Percentiles rank a stretch among this genome's conserved stretches.
phyloP scores from a whole-genome alignment of 2,888 invertebrate species.

The Pseudococcus viburni region DNA sequence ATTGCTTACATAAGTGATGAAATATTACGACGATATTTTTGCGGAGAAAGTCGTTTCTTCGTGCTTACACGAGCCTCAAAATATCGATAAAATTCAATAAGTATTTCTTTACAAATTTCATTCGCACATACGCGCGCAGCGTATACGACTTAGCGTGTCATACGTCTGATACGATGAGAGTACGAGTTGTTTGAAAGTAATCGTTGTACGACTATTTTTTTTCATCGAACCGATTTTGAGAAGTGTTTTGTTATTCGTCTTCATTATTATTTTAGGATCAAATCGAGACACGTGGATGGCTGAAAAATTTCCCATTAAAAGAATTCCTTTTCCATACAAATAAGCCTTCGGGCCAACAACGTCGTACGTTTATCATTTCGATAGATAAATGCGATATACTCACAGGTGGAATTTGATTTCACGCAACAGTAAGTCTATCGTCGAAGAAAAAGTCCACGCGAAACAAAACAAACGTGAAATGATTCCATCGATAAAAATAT shows the following conservation, averaged over 20 bases:
- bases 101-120: too few species aligned
- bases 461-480: background rate
- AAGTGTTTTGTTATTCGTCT: background rate
- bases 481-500: slow-evolving; percentile 10
- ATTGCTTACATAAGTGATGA: slow-evolving; percentile 1
- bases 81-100: slow-evolving; percentile 13
- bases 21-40: slow-evolving; percentile 4
- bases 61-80: background rate
- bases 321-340: background rate
- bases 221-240: background rate
- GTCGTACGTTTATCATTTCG: background rate
- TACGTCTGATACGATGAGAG: too few species aligned
- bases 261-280: background rate
- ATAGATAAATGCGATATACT: background rate
- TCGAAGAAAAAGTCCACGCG: background rate
- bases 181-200: too few species aligned
- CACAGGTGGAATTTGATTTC: slow-evolving; percentile 46
- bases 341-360: background rate
- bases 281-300: background rate
- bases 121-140: too few species aligned
- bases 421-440: slow-evolving; percentile 29
- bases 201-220: background rate
- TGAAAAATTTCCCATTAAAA: background rate
- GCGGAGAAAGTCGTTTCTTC: background rate
- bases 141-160: too few species aligned